Evolutionary conservation across 2,888 invertebrate species (phyloP).

Genomic region (Rhorus exstirpatorius): DNA sequence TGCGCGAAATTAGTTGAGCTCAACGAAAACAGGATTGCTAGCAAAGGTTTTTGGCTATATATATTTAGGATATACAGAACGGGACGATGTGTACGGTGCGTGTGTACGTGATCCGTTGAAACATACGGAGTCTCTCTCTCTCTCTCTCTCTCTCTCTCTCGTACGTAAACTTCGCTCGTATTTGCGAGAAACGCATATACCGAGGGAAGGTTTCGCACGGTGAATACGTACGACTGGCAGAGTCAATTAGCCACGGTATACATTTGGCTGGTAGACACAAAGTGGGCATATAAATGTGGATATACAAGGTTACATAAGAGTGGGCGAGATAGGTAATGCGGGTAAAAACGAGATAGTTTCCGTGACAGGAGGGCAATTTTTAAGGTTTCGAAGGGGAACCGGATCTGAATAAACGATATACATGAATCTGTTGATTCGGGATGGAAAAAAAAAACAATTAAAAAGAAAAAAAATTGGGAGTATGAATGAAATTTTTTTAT

Average conservation of each 20-base stretch:
- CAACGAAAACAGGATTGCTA: background rate
- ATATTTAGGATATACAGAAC: slow-evolving; percentile 3
- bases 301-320: background rate
- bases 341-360: slow-evolving; percentile 20
- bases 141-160: too few species aligned
- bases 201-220: slow-evolving; percentile 22
- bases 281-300: background rate
- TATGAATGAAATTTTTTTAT: too few species aligned
- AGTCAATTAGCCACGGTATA: slow-evolving; percentile 43
- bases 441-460: background rate
- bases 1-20: slow-evolving; percentile 16
- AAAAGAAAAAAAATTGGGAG: too few species aligned
- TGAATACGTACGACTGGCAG: slow-evolving; percentile 52
- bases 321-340: slow-evolving; percentile 28
- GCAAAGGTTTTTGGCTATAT: background rate
- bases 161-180: slow-evolving; percentile 42
- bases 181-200: slow-evolving; percentile 47
- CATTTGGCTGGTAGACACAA: background rate
- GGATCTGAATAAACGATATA: background rate
- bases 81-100: too few species aligned
- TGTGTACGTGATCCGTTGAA: slow-evolving; percentile 36
- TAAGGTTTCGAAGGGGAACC: background rate
- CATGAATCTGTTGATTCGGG: background rate
- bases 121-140: background rate
- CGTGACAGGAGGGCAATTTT: slow-evolving; percentile 2